Evolutionary conservation across 2,797 vertebrate genomes (phyloP), one percentile per base, ranked within the genome.

Genomic region (Podargus strigoides): DNA sequence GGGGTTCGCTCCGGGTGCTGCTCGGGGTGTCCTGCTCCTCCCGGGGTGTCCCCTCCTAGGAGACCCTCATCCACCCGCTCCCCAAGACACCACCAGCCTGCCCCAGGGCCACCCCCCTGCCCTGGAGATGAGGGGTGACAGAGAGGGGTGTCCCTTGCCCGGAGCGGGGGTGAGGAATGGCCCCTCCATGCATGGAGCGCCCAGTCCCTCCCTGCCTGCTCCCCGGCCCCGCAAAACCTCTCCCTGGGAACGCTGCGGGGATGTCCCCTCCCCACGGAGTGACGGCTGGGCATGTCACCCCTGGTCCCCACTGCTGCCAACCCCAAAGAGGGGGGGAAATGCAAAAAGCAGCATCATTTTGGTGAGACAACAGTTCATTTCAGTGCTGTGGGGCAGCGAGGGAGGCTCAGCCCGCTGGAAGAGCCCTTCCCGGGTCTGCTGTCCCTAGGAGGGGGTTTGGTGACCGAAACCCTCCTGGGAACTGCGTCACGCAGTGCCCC

Each of bases 311-410:
- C 36, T 6, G 4, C 56, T 39, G 21, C 49, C 58, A 68, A 53
- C 12, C 41, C 58, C 5, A 30, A 79, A 76, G 52, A 4, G 8
- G 1, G 28, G 15, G 3, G 1, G 20, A 8, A 22, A 52, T 44
- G 39, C 22, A 74, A 64, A 87, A 78, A 30, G 1, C 52, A 58
- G 41, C 56, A 67, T 30, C 14, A 1, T 53, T 59, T 89, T n/a
- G 30, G 28, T 46, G 44, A 15, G 49, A 41, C 62, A 87, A 81
- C 4, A 36, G 56, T 87, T 88, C 53, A 11, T 77, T 75, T 41
- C 17, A 10, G 58, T 0, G 0, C 68, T 8, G 4, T 3, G 8
- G 42, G 34, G 78, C 17, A 0, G 3, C 2, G 44, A 41, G 26
- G 36, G 58, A 41, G 59, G 67, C 58, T 89, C 27, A 85, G 50